These are phyloP conservation scores for Anguilla megastoma DNA, from an alignment of 2,797 vertebrate genomes.

Conservation along the genomic window DNA sequence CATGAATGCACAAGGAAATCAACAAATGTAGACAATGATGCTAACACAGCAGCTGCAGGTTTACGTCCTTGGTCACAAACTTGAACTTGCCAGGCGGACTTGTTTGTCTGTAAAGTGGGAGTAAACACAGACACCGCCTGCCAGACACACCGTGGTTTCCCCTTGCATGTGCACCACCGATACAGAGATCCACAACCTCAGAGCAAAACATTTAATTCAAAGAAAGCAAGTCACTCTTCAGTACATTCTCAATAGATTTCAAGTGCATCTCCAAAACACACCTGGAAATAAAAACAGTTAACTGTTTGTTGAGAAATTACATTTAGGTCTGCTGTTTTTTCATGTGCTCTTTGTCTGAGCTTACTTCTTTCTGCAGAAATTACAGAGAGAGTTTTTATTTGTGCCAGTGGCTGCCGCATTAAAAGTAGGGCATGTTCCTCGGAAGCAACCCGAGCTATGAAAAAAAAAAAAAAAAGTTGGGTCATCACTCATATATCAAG, in stretches of 20 bases:
- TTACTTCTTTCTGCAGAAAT: not conserved
- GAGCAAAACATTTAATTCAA: not conserved
- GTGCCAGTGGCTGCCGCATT: not conserved
- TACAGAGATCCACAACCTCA: not conserved
- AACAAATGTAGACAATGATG: not conserved
- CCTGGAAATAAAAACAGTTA: not conserved
- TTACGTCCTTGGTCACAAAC: not conserved
- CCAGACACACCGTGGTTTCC: not conserved
- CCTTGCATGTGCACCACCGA: not conserved
- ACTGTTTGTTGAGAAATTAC: not conserved
- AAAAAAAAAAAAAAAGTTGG: constrained; percentile 20
- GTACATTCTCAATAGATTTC: not conserved
- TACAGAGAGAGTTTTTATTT: not conserved
- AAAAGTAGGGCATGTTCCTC: constrained; percentile 24
- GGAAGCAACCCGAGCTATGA: constrained; percentile 21
- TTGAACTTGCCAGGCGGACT: not conserved
- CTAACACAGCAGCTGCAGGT: not conserved
- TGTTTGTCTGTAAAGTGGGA: not conserved
- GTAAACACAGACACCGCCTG: not conserved
- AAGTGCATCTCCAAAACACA: not conserved
- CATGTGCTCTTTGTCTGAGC: not conserved
- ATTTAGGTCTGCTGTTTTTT: not conserved
- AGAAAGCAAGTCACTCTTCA: not conserved
- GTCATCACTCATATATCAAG: constrained; percentile 32
- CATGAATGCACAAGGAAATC: not conserved